Conservation (phyloP, 35 echinoderm and acorn worm genomes). For the Antedon bifida region DNA sequence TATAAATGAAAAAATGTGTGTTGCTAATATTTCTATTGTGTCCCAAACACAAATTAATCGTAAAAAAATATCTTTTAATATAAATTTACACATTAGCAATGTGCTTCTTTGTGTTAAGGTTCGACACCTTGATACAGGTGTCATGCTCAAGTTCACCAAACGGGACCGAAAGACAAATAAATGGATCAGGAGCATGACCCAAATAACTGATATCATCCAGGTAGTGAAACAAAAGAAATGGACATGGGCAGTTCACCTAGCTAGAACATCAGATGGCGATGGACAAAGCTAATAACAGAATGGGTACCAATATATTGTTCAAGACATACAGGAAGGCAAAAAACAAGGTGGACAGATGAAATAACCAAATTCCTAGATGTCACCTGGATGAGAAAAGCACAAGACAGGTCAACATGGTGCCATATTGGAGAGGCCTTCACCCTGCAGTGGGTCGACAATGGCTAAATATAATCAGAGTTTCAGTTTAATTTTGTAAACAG, state of each 20-base stretch:
- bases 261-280: neutral
- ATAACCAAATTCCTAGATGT: neutral
- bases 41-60: no score
- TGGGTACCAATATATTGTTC: conserved; percentile 1
- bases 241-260: no score
- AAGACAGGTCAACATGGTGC: neutral
- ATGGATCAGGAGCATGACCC: conserved; percentile 13
- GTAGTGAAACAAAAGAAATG: conserved; percentile 6
- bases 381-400: neutral
- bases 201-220: conserved; percentile 9
- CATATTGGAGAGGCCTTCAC: no score
- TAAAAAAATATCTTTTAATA: no score
- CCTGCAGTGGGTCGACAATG: neutral
- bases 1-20: no score
- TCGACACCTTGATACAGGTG: no score
- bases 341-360: neutral
- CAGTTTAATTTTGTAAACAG: no score
- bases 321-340: neutral
- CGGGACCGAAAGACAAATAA: neutral
- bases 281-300: neutral
- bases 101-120: no score
- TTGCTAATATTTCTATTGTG: no score
- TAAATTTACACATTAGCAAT: no score
- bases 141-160: neutral
- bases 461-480: neutral